Evolutionary conservation across 2,113 vertebrate genomes (phyloP).

Genomic region (Lagopus leucura): DNA sequence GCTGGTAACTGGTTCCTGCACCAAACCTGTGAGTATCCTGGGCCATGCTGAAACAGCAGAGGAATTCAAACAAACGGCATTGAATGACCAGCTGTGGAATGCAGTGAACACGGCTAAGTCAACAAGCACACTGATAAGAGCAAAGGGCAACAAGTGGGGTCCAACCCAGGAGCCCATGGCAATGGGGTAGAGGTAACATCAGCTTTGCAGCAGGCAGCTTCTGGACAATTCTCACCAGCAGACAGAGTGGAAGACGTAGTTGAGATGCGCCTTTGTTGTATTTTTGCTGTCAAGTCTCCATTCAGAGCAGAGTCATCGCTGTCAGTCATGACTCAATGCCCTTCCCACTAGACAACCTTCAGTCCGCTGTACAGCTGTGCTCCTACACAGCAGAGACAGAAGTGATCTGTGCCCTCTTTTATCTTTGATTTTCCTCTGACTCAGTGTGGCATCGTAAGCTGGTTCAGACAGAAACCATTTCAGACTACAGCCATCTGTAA

Average conservation of each 20-base stretch:
- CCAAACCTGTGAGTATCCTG: not conserved
- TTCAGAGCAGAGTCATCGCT: not conserved
- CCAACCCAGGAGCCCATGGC: not conserved
- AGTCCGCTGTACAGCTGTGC: not conserved
- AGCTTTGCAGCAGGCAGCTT: not conserved
- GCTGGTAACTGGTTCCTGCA: not conserved
- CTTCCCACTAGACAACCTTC: not conserved
- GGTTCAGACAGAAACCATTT: not conserved
- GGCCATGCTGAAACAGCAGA: constrained; percentile 1
- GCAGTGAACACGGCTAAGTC: constrained; percentile 24
- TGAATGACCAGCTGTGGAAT: constrained; percentile 4
- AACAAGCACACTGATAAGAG: not conserved
- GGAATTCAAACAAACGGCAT: constrained; percentile 52
- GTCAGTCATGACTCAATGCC: not conserved
- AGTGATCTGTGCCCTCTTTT: not conserved
- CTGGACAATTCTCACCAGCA: not conserved
- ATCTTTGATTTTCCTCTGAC: not conserved
- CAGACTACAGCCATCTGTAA: not conserved
- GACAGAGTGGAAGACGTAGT: not conserved
- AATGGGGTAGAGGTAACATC: not conserved
- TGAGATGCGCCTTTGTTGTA: not conserved
- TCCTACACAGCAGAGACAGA: not conserved
- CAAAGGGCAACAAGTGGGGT: not conserved
- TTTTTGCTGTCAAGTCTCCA: constrained; percentile 7
- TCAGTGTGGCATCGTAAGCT: not conserved